Percentiles rank a stretch among this genome's conserved stretches.
Conservation (phyloP, 2,797 vertebrate species). For the Alfaro cultratus region DNA sequence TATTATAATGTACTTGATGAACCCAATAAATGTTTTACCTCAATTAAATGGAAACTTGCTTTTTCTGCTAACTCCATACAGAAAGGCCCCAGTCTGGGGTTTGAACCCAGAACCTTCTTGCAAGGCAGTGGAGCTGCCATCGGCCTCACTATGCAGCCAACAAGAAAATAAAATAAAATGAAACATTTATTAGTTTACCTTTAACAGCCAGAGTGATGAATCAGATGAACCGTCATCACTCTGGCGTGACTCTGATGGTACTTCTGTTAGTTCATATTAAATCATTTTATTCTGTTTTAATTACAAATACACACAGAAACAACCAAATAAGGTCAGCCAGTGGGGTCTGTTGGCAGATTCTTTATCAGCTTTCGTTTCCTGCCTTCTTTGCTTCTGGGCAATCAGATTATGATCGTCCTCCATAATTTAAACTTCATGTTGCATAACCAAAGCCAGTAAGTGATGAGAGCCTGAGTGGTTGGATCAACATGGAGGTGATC, state of each 20-base stretch:
- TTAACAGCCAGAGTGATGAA: too few species aligned
- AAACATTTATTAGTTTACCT: too few species aligned
- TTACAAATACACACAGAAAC: background rate
- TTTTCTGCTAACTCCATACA: too few species aligned
- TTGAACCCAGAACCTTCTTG: too few species aligned
- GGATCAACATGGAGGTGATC: background rate
- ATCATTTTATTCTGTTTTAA: background rate
- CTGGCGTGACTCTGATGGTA: too few species aligned
- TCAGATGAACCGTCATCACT: too few species aligned
- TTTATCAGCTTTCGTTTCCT: constrained; percentile 2
- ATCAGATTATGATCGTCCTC: background rate
- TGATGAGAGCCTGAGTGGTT: background rate
- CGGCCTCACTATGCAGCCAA: background rate
- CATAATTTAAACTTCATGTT: too few species aligned
- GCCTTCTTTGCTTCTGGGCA: background rate
- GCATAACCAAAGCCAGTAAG: background rate
- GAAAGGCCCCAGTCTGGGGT: too few species aligned
- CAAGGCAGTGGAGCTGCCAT: too few species aligned
- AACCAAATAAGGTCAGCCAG: background rate
- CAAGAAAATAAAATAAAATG: too few species aligned
- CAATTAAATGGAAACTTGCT: background rate
- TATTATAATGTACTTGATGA: background rate
- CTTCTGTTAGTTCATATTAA: too few species aligned
- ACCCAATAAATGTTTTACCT: background rate
- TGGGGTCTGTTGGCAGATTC: background rate